Base-by-base conservation (phyloP, 1,140 invertebrate genomes). In the Aphelinus atriplicis region DNA sequence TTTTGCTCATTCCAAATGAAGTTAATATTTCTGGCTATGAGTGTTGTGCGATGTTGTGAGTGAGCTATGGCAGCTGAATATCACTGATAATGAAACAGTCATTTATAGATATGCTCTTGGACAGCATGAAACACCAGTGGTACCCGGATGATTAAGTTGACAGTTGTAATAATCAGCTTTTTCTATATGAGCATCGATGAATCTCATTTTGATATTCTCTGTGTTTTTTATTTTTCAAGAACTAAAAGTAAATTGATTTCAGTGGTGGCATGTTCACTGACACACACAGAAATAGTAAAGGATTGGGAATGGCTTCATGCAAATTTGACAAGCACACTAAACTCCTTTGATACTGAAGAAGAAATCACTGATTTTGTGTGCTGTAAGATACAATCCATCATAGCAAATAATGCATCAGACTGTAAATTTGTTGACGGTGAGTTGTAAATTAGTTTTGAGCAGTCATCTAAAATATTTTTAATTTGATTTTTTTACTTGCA, bases 221-320 rank as follows among this genome's bases (percentile, higher is more conserved):
- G 26, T 26, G 26, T 26, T 26, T 26, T 26, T 26, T 53, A 9
- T 53, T 53, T 53, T 53, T 4, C 9, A 53, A 9, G 9, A 60
- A 60, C 4, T 7, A 60, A 60, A 43, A 60, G n/a, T 7, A 60
- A 60, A 60, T 60, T 10, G n/a, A 7, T 90, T 91, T 58, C 83
- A 97, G 96, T 94, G 82, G 92, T 97, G 79, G 95, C 97, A 46
- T 94, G 94, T 86, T 94, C 94, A 3, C 87, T 97, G 78, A 96
- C 94, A 3, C 91, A 92, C 78, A 90, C 93, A 81, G 97, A 99
- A 84, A 98, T 99, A 77, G 85, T 93, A 46, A 91, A 93, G 84
- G 94, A 99, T 85, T 99, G 97, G 97, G 92, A 95, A 85, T 99
- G 97, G 96, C 87, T 99, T 10, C 93, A 97, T 81, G 89, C 91